Evolutionary conservation across 1,140 invertebrate species (phyloP).

Genomic region (Galleria mellonella): DNA sequence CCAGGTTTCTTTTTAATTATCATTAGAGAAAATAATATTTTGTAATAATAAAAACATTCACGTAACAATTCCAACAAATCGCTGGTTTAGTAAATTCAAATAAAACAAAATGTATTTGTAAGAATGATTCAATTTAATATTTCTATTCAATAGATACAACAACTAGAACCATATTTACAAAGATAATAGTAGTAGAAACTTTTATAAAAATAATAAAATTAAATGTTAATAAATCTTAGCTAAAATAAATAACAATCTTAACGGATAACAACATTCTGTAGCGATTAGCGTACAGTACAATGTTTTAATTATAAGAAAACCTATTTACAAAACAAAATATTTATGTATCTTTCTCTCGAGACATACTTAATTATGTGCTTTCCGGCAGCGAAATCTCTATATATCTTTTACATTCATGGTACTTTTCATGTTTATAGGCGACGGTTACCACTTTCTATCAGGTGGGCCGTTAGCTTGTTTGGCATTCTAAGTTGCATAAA

Average conservation of each 20-base stretch:
- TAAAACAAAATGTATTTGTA: conserved; percentile 27
- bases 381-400: too few relatives aligned
- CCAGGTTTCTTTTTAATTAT: too few relatives aligned
- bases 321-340: background rate
- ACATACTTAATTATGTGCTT: too few relatives aligned
- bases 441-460: too few relatives aligned
- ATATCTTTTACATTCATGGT: too few relatives aligned
- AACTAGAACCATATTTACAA: conserved; percentile 66
- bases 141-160: conserved; percentile 45
- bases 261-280: conserved; percentile 9
- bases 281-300: background rate
- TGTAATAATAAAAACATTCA: too few relatives aligned
- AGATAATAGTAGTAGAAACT: conserved; percentile 13
- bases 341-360: too few relatives aligned
- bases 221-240: conserved; percentile 25
- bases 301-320: background rate
- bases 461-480: too few relatives aligned
- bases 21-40: too few relatives aligned
- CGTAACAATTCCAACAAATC: too few relatives aligned
- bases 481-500: too few relatives aligned
- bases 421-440: too few relatives aligned
- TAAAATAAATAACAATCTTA: conserved; percentile 53
- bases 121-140: conserved; percentile 45
- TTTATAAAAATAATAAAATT: conserved; percentile 7
- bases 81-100: conserved; percentile 10